Conservation (phyloP, 2,888 invertebrate genomes). For the Macaria liturata region DNA sequence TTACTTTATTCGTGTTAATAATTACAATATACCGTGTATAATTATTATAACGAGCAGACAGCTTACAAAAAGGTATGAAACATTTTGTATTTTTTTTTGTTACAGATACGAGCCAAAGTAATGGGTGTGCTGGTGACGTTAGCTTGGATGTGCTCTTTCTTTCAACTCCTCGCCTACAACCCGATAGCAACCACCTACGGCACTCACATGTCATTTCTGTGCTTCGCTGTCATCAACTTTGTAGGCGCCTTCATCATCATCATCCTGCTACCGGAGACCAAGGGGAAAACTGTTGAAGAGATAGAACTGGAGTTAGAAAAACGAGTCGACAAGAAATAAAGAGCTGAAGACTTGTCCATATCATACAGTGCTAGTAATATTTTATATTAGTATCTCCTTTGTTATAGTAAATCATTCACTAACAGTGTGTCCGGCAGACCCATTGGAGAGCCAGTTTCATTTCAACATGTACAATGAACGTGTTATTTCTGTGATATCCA, state of each 20-base stretch:
- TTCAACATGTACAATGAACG: no score
- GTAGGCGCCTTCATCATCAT: slow-evolving; percentile 49
- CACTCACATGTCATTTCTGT: slow-evolving; percentile 54
- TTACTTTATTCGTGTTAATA: no score
- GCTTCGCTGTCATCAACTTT: slow-evolving; percentile 56
- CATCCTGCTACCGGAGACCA: slow-evolving; percentile 66
- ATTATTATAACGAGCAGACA: no score
- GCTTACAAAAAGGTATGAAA: no score
- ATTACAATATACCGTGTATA: no score
- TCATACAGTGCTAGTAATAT: no score
- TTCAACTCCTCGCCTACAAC: slow-evolving; percentile 44
- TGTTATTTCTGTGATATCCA: no score
- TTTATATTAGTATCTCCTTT: no score
- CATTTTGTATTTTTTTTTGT: slow-evolving; percentile 13
- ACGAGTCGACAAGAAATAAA: slow-evolving; percentile 14
- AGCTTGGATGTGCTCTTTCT: slow-evolving; percentile 47
- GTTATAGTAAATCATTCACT: no score
- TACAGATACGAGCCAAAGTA: slow-evolving; percentile 57
- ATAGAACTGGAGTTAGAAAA: slow-evolving; percentile 46
- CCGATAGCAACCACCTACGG: slow-evolving; percentile 49
- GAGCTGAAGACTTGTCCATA: not conserved
- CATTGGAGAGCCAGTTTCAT: no score
- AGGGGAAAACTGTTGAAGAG: slow-evolving; percentile 58
- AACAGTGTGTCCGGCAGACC: no score
- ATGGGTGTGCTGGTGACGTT: slow-evolving; percentile 47